phyloP scores from a whole-genome alignment of 2,888 invertebrate genomes.

The Bimastos eiseni region DNA sequence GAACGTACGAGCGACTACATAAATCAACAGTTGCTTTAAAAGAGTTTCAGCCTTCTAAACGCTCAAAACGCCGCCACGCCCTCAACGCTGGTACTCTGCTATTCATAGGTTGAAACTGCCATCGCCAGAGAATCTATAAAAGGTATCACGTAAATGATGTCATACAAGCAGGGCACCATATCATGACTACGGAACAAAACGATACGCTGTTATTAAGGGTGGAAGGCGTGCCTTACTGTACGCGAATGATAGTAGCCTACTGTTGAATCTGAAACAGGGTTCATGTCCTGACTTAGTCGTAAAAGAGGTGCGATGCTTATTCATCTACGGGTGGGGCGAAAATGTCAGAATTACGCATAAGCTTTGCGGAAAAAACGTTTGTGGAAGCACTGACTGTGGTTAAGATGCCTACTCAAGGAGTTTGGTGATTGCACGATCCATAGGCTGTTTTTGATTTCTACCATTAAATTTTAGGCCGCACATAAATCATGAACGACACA shows the following conservation, averaged over 20 bases:
- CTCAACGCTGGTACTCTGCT: constrained; percentile 13
- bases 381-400: neutral
- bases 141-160: neutral
- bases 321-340: constrained; percentile 1
- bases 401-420: neutral
- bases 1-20: neutral
- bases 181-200: neutral
- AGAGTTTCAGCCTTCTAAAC: neutral
- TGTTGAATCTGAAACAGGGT: neutral
- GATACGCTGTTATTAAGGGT: neutral
- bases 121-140: too few species aligned
- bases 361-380: neutral
- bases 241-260: too few species aligned
- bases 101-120: neutral
- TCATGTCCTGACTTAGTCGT: neutral
- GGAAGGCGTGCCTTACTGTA: neutral
- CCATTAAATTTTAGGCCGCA: too few species aligned
- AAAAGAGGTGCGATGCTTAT: neutral
- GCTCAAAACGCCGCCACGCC: neutral
- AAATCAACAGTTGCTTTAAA: neutral
- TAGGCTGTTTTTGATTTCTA: neutral
- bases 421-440: neutral
- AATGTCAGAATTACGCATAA: neutral
- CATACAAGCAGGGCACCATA: neutral
- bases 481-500: neutral